phyloP scores from a whole-genome alignment of 2,797 vertebrate species.

The Amphiprion clarkii region DNA sequence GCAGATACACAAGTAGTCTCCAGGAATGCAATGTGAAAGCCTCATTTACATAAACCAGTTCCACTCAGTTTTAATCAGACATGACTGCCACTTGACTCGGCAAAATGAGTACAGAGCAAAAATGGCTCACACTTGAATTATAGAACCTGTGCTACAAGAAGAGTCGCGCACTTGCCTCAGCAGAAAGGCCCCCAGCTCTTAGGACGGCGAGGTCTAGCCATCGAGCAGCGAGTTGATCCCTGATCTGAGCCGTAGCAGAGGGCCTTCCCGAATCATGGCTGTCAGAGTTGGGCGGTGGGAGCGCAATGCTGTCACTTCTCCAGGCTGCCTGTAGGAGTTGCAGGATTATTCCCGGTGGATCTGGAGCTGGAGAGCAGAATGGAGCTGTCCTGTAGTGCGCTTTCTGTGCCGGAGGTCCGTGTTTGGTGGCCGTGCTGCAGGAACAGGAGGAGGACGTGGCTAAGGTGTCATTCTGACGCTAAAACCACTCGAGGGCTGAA shows the following conservation, averaged over 20 bases:
- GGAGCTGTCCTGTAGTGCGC: constrained; percentile 48
- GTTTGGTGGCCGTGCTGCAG: constrained; percentile 44
- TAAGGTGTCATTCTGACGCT: constrained; percentile 34
- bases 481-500: constrained; percentile 38
- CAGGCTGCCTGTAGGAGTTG: constrained; percentile 46
- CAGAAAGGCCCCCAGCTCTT: constrained; percentile 82
- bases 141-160: constrained; percentile 31
- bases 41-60: constrained; percentile 58
- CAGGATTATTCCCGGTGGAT: constrained; percentile 49
- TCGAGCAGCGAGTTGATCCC: constrained; percentile 70
- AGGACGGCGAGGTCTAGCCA: constrained; percentile 81
- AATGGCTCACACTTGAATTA: constrained; percentile 46
- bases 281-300: constrained; percentile 55
- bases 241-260: constrained; percentile 62
- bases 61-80: constrained; percentile 70
- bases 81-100: constrained; percentile 64
- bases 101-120: constrained; percentile 40
- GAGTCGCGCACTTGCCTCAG: constrained; percentile 74
- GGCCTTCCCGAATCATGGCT: constrained; percentile 74
- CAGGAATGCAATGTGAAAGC: constrained; percentile 23
- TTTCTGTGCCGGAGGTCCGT: constrained; percentile 50
- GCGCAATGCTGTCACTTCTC: constrained; percentile 63
- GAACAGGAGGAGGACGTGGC: constrained; percentile 21
- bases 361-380: constrained; percentile 48
- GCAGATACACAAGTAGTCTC: constrained; percentile 19